Evolutionary conservation across 2,888 invertebrate genomes (phyloP).

Genomic region (Melanotus villosus): DNA sequence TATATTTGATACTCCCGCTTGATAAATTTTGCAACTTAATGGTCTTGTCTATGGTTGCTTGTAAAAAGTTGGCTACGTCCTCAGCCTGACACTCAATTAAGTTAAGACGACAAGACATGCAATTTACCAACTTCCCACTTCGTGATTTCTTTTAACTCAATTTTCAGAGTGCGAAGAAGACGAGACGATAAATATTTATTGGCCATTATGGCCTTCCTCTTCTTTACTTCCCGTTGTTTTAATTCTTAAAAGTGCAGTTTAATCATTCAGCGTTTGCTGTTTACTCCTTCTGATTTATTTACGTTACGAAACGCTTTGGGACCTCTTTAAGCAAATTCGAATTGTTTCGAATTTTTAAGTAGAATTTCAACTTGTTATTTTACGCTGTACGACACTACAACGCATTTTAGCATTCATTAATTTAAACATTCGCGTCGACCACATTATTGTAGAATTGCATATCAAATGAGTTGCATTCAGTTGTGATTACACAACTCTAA

Average conservation of each 20-base stretch:
- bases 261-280: not conserved
- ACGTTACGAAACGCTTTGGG: too few species aligned
- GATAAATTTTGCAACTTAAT: constrained; percentile 28
- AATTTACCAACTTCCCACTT: constrained; percentile 32
- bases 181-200: constrained; percentile 30
- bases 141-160: constrained; percentile 36
- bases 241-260: constrained; percentile 26
- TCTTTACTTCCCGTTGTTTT: constrained; percentile 8
- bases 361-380: too few species aligned
- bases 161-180: constrained; percentile 25
- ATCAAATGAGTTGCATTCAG: too few species aligned
- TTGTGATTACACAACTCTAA: too few species aligned
- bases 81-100: constrained; percentile 33
- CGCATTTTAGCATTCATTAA: too few species aligned
- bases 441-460: too few species aligned
- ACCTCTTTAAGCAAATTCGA: not conserved
- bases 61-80: constrained; percentile 26
- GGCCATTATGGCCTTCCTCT: constrained; percentile 16
- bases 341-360: not conserved
- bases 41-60: constrained; percentile 26
- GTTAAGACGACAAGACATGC: constrained; percentile 36
- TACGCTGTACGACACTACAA: too few species aligned
- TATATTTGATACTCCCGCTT: constrained; percentile 9
- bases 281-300: constrained; percentile 18
- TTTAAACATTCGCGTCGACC: too few species aligned